Evolutionary conservation across 2,888 invertebrate genomes (phyloP), one percentile per base, ranked within the genome.

Genomic region (Xestia ashworthii): DNA sequence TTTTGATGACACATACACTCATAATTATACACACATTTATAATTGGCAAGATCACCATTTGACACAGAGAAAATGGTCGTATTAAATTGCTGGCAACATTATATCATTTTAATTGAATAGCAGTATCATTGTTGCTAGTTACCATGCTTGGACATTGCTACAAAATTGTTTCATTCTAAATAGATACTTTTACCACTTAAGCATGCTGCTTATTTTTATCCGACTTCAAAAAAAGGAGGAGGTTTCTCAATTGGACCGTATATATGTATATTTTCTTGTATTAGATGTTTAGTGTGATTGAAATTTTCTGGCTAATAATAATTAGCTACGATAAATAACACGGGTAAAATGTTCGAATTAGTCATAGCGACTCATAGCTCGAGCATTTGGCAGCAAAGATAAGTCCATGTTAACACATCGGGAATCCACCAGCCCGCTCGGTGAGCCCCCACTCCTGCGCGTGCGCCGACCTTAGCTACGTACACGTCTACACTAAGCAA

Each of bases 401-500:
- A 74, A 76, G 76, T 76, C 78, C 78, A 78, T 82, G 32, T 82
- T 84, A 14, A 66, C 65, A 68, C 22, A 62, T 71, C 58, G 86
- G 80, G 77, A 82, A 72, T 78, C 70, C 72, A 82, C 73, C 58
- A 62, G 19, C 73, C 74, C 78, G 76, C 71, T 66, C 71, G 70
- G 68, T 68, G 58, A 69, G n/a, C 50, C 72, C 87, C 68, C 80
- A 50, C 75, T 44, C 68, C 64, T 60, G 78, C 81, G 79, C 50
- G 71, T 74, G 76, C 80, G 87, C 82, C 89, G 89, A 86, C 90
- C 91, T 91, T 86, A 89, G 69, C 74, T 80, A 76, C 81, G 78
- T 78, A 85, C 80, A 86, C 87, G 82, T 81, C 82, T 85, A 85
- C 84, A 87, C 83, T 85, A 91, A 87, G 82, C 88, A 93, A 88